Conservation (phyloP, 2,888 invertebrate genomes). For the Zele albiditarsus region DNA sequence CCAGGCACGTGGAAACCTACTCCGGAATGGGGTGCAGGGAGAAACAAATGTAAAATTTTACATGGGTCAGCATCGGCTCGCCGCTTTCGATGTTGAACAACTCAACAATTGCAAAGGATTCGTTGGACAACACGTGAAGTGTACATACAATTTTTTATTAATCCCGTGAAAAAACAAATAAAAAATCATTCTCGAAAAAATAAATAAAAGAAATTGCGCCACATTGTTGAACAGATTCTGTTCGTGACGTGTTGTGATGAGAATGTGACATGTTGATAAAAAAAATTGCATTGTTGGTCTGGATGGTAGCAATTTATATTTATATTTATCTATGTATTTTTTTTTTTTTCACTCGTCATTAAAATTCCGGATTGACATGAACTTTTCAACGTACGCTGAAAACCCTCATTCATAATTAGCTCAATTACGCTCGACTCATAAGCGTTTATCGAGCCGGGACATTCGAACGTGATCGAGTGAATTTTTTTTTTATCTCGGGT, state of each 20-base stretch:
- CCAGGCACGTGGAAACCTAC: not conserved
- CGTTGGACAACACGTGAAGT: not conserved
- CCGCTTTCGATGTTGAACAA: too few relatives aligned
- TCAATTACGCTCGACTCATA: not conserved
- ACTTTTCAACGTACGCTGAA: not conserved
- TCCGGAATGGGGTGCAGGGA: not conserved
- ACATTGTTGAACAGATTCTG: not conserved
- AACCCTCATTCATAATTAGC: constrained; percentile 11
- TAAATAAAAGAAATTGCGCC: not conserved
- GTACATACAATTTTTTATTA: not conserved
- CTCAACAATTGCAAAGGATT: not conserved
- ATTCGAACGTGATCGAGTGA: constrained; percentile 14
- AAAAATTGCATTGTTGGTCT: not conserved
- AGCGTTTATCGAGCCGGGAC: constrained; percentile 6
- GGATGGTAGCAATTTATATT: not conserved
- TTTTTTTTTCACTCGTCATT: not conserved
- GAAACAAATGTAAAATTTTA: constrained; percentile 22
- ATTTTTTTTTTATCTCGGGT: not conserved
- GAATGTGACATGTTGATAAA: not conserved
- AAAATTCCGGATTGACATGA: not conserved
- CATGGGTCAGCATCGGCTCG: not conserved
- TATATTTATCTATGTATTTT: not conserved
- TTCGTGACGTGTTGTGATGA: not conserved
- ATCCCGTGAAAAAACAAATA: too few relatives aligned
- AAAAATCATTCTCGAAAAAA: not conserved